Evolutionary conservation across 2,888 invertebrate genomes (phyloP), one percentile per base, ranked within the genome.

Genomic region (Pecten maximus): DNA sequence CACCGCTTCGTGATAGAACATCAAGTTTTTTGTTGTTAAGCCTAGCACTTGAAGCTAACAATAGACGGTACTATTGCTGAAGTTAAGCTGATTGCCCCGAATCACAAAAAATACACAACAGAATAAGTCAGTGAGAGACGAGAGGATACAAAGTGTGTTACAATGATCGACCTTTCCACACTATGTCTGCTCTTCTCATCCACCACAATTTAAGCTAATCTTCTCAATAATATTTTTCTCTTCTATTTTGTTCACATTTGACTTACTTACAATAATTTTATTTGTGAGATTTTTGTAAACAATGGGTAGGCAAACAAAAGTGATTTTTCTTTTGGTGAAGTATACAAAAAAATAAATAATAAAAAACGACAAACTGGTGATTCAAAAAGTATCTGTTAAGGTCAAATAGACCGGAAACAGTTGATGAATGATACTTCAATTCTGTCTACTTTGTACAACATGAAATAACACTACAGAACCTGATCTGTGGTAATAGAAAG

Each of bases 21-120:
- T 74, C 74, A 74, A 74, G 6, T 23, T 74, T 74, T 28, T 6
- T 74, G 35, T 12, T 74, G 35, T 74, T 12, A 35, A 74, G 74
- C 74, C 1, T 6, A 74, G 35, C 74, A 74, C 35, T 74, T 28
- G 74, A 74, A 74, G 28, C 74, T 28, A 35, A 74, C 74, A 74
- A 74, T 35, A 74, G 74, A 35, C 28, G 4, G 74, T 74, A 35
- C 35, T 74, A 35, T 74, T 74, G 35, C 74, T 23, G 8, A 10
- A 74, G 74, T 74, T 74, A 74, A 74, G 74, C 74, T 35, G 74
- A 74, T 74, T 74, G 74, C 74, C 19, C 74, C 8, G 74, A 74
- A 74, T 74, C 12, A 74, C 74, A 74, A 35, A 74, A 74, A 28
- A 35, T n/a, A 4, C 35, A 35, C 10, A 12, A 15, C 23, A 23